Percentiles rank a stretch among this genome's conserved stretches.
phyloP scores from a whole-genome alignment of 2,797 vertebrate species.

The Hafferia zeledoni region DNA sequence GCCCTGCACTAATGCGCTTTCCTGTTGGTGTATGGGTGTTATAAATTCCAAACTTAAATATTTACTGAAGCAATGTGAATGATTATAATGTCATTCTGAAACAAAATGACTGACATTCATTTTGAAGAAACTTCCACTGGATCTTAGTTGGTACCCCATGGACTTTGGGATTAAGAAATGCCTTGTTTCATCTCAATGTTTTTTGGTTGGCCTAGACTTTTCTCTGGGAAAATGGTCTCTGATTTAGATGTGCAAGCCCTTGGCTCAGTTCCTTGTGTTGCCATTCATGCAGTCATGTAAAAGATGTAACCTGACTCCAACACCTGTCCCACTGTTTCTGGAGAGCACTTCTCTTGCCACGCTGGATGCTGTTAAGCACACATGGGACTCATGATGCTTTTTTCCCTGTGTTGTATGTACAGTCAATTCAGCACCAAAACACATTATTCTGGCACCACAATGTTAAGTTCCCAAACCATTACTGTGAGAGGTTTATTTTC shows the following conservation, averaged over 20 bases:
- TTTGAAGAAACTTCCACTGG: background rate
- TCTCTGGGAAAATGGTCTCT: background rate
- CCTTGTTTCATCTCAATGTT: background rate
- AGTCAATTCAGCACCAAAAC: background rate
- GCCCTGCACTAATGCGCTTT: slow-evolving; percentile 69
- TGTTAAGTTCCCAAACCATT: background rate
- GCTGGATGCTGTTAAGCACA: background rate
- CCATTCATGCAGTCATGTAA: background rate
- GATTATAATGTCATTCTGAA: background rate
- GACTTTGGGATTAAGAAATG: background rate
- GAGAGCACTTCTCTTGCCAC: background rate
- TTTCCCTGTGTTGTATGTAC: background rate
- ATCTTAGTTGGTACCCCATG: background rate
- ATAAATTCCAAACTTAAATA: slow-evolving; percentile 69
- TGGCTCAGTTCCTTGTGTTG: background rate
- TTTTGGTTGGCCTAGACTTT: background rate
- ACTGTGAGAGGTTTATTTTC: background rate
- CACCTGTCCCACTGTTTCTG: rapidly evolving
- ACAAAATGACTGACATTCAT: background rate
- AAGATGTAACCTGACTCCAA: background rate
- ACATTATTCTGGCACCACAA: background rate
- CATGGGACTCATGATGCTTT: rapidly evolving
- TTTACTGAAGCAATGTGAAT: slow-evolving; percentile 37
- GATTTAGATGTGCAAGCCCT: background rate
- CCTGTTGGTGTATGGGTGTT: slow-evolving; percentile 60